Percentiles rank a stretch among this genome's conserved stretches.
These are phyloP conservation scores for Drosophila picticornis DNA, from an alignment of 2,888 invertebrate genomes.

Conservation along the genomic window DNA sequence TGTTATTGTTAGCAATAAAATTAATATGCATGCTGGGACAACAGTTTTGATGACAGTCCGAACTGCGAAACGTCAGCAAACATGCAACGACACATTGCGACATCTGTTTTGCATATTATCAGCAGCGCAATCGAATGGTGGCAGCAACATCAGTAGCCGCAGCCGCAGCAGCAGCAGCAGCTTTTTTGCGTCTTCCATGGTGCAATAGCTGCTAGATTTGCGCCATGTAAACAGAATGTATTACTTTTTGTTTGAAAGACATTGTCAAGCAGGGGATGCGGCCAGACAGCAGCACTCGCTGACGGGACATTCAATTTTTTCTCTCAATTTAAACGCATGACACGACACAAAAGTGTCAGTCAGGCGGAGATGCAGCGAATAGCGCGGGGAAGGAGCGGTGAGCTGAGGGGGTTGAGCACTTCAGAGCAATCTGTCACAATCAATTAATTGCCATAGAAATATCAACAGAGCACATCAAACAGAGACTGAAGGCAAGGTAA, in stretches of 20 bases:
- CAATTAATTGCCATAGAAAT: constrained; percentile 78
- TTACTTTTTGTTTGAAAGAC: constrained; percentile 54
- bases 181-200: constrained; percentile 54
- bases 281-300: constrained; percentile 7
- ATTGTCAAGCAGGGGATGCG: constrained; percentile 46
- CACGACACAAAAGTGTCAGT: constrained; percentile 77
- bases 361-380: constrained; percentile 21
- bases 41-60: constrained; percentile 66
- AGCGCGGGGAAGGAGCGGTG: background rate
- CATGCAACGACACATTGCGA: constrained; percentile 36
- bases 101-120: constrained; percentile 74
- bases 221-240: constrained; percentile 55
- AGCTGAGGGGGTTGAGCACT: constrained; percentile 28
- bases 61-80: constrained; percentile 37
- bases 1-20: constrained; percentile 79
- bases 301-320: constrained; percentile 35
- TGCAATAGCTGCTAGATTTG: constrained; percentile 46
- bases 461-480: constrained; percentile 74
- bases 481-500: constrained; percentile 56
- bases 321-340: constrained; percentile 73
- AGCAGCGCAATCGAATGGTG: constrained; percentile 42
- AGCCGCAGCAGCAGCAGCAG: constrained; percentile 14
- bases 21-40: constrained; percentile 75
- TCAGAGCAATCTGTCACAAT: constrained; percentile 80
- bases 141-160: constrained; percentile 21